phyloP scores from a whole-genome alignment of 2,888 invertebrate species.

The Chironomus riparius region DNA sequence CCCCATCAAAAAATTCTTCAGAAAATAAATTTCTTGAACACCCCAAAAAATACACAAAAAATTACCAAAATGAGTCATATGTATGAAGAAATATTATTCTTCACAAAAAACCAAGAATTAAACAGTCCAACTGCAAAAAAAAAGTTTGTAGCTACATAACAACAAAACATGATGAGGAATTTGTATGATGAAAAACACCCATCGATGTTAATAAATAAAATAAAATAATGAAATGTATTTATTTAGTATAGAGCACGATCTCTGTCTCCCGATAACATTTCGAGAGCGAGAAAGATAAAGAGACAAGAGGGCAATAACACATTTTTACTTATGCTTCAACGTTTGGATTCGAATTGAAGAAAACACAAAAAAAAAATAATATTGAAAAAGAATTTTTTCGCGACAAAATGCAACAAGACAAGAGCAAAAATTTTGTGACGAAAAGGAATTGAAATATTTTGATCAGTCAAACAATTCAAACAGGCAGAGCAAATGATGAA shows the following conservation, averaged over 20 bases:
- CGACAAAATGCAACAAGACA: neutral
- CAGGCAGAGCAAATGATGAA: slow-evolving; percentile 26
- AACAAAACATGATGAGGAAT: slow-evolving; percentile 2
- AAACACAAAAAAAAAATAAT: neutral
- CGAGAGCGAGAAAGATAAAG: neutral
- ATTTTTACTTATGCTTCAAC: neutral
- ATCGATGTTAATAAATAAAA: slow-evolving; percentile 27
- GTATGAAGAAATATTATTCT: neutral
- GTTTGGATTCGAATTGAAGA: neutral
- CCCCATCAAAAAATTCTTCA: too few relatives aligned
- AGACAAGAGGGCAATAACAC: slow-evolving; percentile 27
- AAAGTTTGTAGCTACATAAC: neutral
- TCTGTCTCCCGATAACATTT: neutral
- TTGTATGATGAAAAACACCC: slow-evolving; percentile 25
- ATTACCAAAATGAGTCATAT: slow-evolving; percentile 24
- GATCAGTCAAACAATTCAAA: slow-evolving; percentile 25
- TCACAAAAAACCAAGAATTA: neutral
- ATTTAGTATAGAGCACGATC: slow-evolving; percentile 2
- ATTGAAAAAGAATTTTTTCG: neutral
- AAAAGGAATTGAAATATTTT: slow-evolving; percentile 26
- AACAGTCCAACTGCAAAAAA: neutral
- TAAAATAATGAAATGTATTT: slow-evolving; percentile 26
- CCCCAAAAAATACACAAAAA: slow-evolving; percentile 11
- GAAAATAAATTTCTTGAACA: neutral
- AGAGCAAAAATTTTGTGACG: neutral